These are phyloP conservation scores for Palaemon carinicauda DNA, from an alignment of 1,140 invertebrate genomes.

Conservation along the genomic window DNA sequence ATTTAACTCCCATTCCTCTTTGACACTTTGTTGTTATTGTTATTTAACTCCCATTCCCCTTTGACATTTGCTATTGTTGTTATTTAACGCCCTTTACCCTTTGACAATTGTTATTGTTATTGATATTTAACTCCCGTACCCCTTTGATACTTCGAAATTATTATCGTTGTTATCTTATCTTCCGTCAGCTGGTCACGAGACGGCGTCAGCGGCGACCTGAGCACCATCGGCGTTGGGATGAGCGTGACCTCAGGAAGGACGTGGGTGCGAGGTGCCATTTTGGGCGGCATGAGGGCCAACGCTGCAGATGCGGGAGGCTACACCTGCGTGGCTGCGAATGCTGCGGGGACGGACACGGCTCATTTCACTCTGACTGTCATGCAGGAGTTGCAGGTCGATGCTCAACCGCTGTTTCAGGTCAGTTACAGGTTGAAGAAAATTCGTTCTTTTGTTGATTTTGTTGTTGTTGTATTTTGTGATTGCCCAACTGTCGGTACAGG, in stretches of 20 bases:
- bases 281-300: slow-evolving; percentile 24
- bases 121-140: no score
- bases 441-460: neutral
- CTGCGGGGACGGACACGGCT: slow-evolving; percentile 44
- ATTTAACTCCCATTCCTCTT: no score
- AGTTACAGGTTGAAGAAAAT: no score
- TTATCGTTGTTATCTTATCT: neutral
- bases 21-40: no score
- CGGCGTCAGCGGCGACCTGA: slow-evolving; percentile 31
- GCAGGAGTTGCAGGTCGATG: slow-evolving; percentile 22
- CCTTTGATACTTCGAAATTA: no score
- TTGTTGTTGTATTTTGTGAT: no score
- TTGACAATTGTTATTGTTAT: no score
- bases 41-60: no score
- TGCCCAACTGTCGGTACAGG: no score
- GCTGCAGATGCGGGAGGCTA: slow-evolving; percentile 28
- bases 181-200: slow-evolving; percentile 41
- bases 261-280: slow-evolving; percentile 34
- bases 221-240: slow-evolving; percentile 9
- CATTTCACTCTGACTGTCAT: slow-evolving; percentile 44
- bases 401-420: slow-evolving; percentile 28
- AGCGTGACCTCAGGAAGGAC: slow-evolving; percentile 11
- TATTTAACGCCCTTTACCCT: no score
- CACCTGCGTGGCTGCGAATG: slow-evolving; percentile 39
- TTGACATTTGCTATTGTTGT: no score